phyloP scores from a whole-genome alignment of 2,888 invertebrate genomes.

The Agrochola litura region DNA sequence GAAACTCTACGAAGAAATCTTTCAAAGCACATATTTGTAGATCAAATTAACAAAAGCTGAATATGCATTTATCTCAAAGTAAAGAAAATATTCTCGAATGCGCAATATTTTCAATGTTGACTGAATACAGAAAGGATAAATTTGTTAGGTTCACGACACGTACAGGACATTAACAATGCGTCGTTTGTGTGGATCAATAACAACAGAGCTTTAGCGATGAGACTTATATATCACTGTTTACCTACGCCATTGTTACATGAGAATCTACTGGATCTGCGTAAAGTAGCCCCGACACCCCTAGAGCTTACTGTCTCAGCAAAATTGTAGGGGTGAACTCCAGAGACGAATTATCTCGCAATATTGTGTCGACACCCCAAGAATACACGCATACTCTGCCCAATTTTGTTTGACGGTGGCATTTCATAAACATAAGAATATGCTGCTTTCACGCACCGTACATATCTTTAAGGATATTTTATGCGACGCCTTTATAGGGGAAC shows the following conservation, averaged over 20 bases:
- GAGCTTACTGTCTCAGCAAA: conserved; percentile 8
- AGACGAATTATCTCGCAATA: conserved; percentile 31
- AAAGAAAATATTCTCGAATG: conserved; percentile 3
- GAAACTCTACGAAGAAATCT: background rate
- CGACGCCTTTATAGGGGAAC: conserved; percentile 28
- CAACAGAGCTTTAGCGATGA: conserved; percentile 8
- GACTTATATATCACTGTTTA: conserved; percentile 19
- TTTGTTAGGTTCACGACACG: conserved; percentile 6
- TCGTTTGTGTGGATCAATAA: conserved; percentile 33
- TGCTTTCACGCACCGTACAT: conserved; percentile 21
- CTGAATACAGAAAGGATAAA: conserved; percentile 4
- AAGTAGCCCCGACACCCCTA: conserved; percentile 23
- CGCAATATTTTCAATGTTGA: conserved; percentile 4
- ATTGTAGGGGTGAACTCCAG: background rate
- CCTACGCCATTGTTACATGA: conserved; percentile 10
- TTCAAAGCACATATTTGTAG: background rate
- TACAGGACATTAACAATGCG: conserved; percentile 6
- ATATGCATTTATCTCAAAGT: background rate
- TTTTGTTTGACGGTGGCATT: conserved; percentile 31
- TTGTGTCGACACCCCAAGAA: conserved; percentile 17
- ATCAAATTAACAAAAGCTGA: background rate
- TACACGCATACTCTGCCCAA: conserved; percentile 17
- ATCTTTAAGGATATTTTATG: conserved; percentile 41
- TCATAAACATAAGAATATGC: conserved; percentile 42
- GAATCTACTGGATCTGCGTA: conserved; percentile 16